Percentiles rank a stretch among this genome's conserved stretches.
These are phyloP conservation scores for Martes martes DNA, from an alignment of 2,113 vertebrate species.

Conservation along the genomic window DNA sequence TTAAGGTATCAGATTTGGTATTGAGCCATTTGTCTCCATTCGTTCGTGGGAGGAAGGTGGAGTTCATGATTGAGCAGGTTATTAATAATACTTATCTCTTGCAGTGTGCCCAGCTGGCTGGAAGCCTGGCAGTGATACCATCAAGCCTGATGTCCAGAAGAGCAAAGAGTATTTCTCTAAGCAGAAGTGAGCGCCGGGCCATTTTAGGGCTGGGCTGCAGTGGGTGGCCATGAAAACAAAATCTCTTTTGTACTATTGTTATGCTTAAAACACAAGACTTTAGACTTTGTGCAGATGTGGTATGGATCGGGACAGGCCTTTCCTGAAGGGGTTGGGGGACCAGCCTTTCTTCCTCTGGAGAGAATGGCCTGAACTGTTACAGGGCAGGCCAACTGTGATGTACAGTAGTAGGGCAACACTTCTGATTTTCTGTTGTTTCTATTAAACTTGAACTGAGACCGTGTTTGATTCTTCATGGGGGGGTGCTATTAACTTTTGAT, in stretches of 20 bases:
- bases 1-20: neutral
- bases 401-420: neutral
- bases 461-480: conserved; percentile 32
- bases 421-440: conserved; percentile 43
- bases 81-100: conserved; percentile 71
- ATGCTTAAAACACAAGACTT: conserved; percentile 63
- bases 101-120: conserved; percentile 98
- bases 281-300: neutral
- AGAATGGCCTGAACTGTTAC: neutral
- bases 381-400: neutral
- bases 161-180: too few species aligned
- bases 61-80: neutral
- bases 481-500: neutral
- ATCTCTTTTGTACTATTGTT: conserved; percentile 60
- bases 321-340: neutral
- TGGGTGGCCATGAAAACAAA: conserved; percentile 14
- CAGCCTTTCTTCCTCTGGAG: neutral
- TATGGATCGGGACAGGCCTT: neutral
- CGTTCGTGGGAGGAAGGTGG: neutral
- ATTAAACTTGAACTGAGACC: conserved; percentile 65
- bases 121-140: conserved; percentile 55
- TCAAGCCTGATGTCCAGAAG: too few species aligned
- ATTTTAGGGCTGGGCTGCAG: neutral
- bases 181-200: conserved; percentile 13
- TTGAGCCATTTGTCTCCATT: neutral